phyloP scores from a whole-genome alignment of 2,113 vertebrate species.

The Heloderma charlesbogerti region DNA sequence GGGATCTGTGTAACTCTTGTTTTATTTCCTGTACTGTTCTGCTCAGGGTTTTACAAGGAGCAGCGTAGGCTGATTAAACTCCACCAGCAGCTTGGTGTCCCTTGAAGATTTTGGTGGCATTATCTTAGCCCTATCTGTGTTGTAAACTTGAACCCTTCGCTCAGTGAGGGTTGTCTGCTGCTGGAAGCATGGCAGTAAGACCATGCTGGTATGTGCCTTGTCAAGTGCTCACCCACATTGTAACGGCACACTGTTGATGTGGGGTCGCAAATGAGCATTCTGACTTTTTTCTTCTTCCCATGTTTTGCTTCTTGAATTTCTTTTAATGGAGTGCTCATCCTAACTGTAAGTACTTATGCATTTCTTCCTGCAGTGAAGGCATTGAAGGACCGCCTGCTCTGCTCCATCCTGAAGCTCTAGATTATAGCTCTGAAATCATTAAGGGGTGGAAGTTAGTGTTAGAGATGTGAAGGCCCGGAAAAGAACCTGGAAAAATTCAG shows the following conservation, averaged over 20 bases:
- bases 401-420: neutral
- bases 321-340: neutral
- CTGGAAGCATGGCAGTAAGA: constrained; percentile 48
- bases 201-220: constrained; percentile 48
- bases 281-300: neutral
- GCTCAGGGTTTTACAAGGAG: neutral
- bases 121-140: constrained; percentile 2
- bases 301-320: neutral
- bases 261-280: constrained; percentile 62
- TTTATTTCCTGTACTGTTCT: neutral
- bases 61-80: constrained; percentile 45
- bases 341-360: neutral
- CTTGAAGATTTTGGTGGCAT: constrained; percentile 15
- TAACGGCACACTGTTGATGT: constrained; percentile 52
- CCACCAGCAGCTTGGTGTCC: neutral
- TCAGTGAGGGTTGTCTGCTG: neutral
- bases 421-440: constrained; percentile 44
- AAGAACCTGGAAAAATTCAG: too few species aligned
- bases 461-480: too few species aligned
- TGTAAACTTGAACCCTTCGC: neutral
- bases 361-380: neutral
- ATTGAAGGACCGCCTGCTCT: neutral
- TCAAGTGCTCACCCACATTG: constrained; percentile 17
- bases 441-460: constrained; percentile 16
- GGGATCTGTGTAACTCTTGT: neutral